A percentile compares a stretch with the other conserved stretches of the same genome.
Conservation (phyloP, 2,113 vertebrate genomes). For the Smithornis capensis region DNA sequence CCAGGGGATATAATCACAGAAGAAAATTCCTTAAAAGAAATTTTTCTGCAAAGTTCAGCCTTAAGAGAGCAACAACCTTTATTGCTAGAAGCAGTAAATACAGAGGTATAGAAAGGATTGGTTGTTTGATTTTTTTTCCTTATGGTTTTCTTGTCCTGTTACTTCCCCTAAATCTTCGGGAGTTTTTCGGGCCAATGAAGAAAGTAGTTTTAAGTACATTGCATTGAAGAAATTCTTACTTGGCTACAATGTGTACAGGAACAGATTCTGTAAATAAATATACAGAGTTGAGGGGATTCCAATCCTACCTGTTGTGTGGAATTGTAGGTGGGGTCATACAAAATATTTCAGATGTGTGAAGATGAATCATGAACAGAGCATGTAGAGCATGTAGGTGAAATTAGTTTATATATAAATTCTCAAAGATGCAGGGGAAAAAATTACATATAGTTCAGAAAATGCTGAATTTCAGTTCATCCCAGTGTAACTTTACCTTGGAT, state of each 20-base stretch:
- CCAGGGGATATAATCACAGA: constrained; percentile 5
- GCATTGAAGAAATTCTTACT: neutral
- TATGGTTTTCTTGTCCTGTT: neutral
- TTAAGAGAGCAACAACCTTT: neutral
- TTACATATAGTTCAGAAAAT: neutral
- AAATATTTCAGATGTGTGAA: neutral
- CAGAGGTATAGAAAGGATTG: neutral
- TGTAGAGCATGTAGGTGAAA: neutral
- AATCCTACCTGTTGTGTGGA: fast-evolving
- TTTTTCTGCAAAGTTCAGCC: neutral
- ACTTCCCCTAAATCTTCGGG: neutral
- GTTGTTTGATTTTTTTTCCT: neutral
- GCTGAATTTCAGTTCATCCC: neutral
- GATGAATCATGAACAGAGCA: neutral
- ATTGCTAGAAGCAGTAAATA: neutral
- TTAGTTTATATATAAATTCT: neutral
- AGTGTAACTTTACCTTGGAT: neutral
- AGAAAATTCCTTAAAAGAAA: constrained; percentile 21
- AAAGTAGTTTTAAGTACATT: neutral
- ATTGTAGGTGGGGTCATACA: neutral
- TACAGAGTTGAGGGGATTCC: neutral
- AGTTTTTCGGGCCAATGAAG: neutral
- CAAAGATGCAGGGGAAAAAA: neutral
- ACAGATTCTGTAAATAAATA: neutral
- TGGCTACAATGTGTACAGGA: neutral